Evolutionary conservation across 2,113 vertebrate genomes (phyloP).

Genomic region (zebrafish (Danio rerio)): DNA sequence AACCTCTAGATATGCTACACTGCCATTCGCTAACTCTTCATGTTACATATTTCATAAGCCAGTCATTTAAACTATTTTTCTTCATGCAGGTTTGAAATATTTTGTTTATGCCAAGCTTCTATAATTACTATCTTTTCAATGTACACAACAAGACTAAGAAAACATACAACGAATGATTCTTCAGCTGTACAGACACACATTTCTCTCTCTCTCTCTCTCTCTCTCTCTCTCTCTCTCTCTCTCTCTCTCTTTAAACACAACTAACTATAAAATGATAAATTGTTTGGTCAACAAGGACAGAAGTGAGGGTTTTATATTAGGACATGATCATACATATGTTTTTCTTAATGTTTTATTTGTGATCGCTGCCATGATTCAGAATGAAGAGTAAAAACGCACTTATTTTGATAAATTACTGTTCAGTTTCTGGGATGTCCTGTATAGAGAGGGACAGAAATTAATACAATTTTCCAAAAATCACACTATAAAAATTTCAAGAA

Average conservation of each 20-base stretch:
- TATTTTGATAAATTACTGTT: no score
- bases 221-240: conserved; percentile 1
- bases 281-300: conserved; percentile 2
- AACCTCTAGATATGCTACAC: background rate
- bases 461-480: no score
- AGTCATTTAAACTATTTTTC: background rate
- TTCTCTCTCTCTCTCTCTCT: no score
- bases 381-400: background rate
- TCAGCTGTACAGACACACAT: background rate
- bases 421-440: no score
- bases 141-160: conserved; percentile 4
- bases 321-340: conserved; percentile 10
- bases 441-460: no score
- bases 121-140: conserved; percentile 7
- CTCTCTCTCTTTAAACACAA: background rate
- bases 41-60: background rate
- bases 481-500: no score
- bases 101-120: background rate
- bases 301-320: background rate
- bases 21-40: background rate
- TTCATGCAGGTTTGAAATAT: background rate
- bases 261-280: background rate
- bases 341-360: background rate
- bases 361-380: background rate
- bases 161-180: background rate